A percentile compares a stretch with the other conserved stretches of the same genome.
phyloP scores from a whole-genome alignment of 2,113 vertebrate genomes.

The Tichodroma muraria region DNA sequence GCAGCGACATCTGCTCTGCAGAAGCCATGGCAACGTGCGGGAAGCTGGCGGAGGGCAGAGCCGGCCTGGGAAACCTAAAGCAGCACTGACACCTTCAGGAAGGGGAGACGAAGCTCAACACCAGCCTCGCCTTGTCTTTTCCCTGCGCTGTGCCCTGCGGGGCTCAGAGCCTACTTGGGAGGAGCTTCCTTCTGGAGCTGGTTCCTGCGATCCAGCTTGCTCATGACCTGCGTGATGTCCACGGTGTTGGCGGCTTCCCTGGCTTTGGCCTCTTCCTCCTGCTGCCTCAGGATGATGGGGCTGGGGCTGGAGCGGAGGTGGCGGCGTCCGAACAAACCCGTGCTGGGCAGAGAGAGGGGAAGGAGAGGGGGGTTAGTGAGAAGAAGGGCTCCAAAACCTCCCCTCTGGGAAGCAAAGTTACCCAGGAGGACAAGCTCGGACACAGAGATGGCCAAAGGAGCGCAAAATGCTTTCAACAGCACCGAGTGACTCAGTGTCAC shows the following conservation, averaged over 20 bases:
- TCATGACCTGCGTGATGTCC: conserved; percentile 99
- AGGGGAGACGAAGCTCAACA: conserved; percentile 31
- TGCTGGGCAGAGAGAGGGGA: conserved; percentile 34
- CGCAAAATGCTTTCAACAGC: neutral
- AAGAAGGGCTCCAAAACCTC: neutral
- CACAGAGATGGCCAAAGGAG: neutral
- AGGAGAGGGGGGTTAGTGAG: neutral
- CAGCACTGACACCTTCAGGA: conserved; percentile 63
- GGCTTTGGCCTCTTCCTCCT: conserved; percentile 86
- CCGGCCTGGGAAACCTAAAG: conserved; percentile 11
- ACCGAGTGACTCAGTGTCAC: neutral
- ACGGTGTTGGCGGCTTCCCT: conserved; percentile 82
- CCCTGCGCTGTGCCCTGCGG: neutral
- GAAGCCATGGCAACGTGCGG: conserved; percentile 1
- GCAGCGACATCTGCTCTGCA: neutral
- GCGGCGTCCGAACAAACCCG: conserved; percentile 80
- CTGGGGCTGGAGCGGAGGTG: conserved; percentile 87
- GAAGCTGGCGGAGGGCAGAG: neutral
- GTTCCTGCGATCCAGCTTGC: conserved; percentile 91
- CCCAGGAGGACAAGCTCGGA: neutral
- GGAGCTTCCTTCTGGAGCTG: conserved; percentile 69
- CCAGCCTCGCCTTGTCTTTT: conserved; percentile 7
- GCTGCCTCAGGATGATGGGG: conserved; percentile 87
- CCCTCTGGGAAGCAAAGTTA: neutral
- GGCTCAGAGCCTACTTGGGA: conserved; percentile 58